Conservation (phyloP, 2,888 invertebrate species). For the Drosophila siamana region DNA sequence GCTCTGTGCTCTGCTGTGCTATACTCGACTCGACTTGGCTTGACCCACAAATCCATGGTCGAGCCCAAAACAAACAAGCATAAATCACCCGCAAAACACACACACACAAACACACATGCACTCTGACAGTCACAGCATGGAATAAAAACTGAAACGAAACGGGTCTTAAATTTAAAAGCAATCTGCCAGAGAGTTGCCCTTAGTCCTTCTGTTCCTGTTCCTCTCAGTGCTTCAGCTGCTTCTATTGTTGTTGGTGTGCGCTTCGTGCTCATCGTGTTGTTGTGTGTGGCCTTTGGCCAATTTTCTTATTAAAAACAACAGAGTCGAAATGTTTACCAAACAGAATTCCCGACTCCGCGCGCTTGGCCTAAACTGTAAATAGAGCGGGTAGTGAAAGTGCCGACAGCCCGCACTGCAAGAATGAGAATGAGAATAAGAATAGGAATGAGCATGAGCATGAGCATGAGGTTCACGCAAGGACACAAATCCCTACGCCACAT, state of each 20-base stretch:
- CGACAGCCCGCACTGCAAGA: constrained; percentile 51
- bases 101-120: constrained; percentile 3
- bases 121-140: constrained; percentile 19
- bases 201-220: constrained; percentile 23
- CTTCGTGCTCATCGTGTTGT: constrained; percentile 7
- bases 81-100: constrained; percentile 68
- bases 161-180: constrained; percentile 77
- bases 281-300: constrained; percentile 76
- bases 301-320: constrained; percentile 80
- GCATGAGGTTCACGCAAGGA: constrained; percentile 37
- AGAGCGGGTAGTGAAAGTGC: constrained; percentile 77
- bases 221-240: constrained; percentile 4
- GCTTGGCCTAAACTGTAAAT: constrained; percentile 70
- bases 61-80: constrained; percentile 72
- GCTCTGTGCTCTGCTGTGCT: too few species aligned
- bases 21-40: constrained; percentile 55
- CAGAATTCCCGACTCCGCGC: constrained; percentile 70
- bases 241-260: constrained; percentile 17
- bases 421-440: constrained; percentile 10
- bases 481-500: constrained; percentile 74
- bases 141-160: constrained; percentile 54
- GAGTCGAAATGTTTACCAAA: constrained; percentile 79
- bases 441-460: constrained; percentile 11
- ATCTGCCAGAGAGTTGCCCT: constrained; percentile 60
- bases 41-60: constrained; percentile 71